Conservation (phyloP, 2,797 vertebrate genomes). For the Crenuchus spilurus region DNA sequence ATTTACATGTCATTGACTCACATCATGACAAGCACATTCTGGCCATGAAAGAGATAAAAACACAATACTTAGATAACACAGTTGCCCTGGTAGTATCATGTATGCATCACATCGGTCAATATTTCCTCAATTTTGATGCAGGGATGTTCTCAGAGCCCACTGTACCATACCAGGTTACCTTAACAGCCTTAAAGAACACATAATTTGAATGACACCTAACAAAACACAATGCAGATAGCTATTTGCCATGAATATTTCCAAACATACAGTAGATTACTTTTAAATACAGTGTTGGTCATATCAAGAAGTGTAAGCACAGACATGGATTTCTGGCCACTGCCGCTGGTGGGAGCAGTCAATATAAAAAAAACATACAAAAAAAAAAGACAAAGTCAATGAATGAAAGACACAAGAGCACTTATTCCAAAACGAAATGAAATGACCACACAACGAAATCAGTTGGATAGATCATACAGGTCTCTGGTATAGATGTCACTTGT, state of each 20-base stretch:
- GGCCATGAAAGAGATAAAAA: constrained; percentile 57
- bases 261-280: constrained; percentile 46
- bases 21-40: constrained; percentile 52
- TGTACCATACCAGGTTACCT: constrained; percentile 64
- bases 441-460: constrained; percentile 24
- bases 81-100: constrained; percentile 55
- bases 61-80: constrained; percentile 66
- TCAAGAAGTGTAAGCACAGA: constrained; percentile 44
- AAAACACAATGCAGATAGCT: constrained; percentile 12
- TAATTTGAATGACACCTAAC: constrained; percentile 12
- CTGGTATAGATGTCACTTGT: not conserved
- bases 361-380: constrained; percentile 17
- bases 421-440: constrained; percentile 40
- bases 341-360: constrained; percentile 33
- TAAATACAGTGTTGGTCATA: constrained; percentile 65
- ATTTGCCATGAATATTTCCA: constrained; percentile 10
- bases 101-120: constrained; percentile 31
- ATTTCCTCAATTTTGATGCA: not conserved
- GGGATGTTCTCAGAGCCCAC: constrained; percentile 36
- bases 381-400: constrained; percentile 41
- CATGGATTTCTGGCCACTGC: constrained; percentile 23
- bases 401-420: constrained; percentile 35
- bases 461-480: not conserved
- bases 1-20: constrained; percentile 73
- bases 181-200: constrained; percentile 52